Base-by-base conservation (phyloP, 2,113 vertebrate genomes). In the Zapus hudsonius region DNA sequence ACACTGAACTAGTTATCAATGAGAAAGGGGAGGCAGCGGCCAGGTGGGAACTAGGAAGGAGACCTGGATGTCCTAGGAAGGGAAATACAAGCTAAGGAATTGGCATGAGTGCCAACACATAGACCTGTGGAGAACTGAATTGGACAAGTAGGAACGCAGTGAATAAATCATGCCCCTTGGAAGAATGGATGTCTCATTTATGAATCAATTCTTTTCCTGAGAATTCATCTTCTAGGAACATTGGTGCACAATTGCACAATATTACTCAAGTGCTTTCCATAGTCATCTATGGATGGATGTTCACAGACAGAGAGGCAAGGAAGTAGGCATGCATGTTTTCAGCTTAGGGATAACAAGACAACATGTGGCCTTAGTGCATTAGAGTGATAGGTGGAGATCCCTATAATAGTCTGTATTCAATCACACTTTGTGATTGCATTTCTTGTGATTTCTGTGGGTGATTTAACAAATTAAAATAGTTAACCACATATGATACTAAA, bases 41-140 rank as follows among this genome's bases (percentile, higher is more conserved):
- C 20, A 17, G 19, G 23, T 52, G 29, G 55, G 25, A 40, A 66
- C 85, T 11, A 55, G 12, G 69, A 72, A 85, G 42, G 4, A 81
- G 22, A 29, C 6, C 33, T 52, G 31, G 31, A 76, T 23, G 1
- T 31, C 19, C 27, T 75, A 17, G 19, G 59, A 79, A 73, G 15
- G 3, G 80, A 89, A 87, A 23, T 4, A 79, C 84, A 10, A 33
- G 23, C 66, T 78, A 52, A 3, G 11, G 59, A 25, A 72, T 80
- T 63, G 2, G 8, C 15, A 38, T 22, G 29, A 61, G 23, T 0
- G 0, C 25, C 9, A 33, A 20, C 4, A 29, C 6, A 16, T 31
- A 38, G 22, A 94, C 38, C 19, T 78, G 6, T 29, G 86, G 33
- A 25, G 29, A 55, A 13, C 44, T 52, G 2, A 55, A 36, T 57